phyloP scores from a whole-genome alignment of 2,797 vertebrate species.

The Aldrovandia affinis region DNA sequence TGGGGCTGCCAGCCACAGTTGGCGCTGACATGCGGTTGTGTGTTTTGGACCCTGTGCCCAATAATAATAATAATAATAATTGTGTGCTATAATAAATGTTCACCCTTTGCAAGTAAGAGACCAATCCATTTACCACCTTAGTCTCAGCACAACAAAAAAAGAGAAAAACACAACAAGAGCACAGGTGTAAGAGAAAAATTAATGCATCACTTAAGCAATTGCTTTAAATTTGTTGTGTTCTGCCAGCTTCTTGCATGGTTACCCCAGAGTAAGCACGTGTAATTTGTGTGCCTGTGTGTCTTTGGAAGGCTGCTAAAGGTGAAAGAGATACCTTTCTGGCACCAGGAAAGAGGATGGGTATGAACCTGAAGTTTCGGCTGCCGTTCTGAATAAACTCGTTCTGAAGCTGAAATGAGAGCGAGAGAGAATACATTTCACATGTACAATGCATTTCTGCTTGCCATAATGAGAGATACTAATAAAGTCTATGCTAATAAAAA shows the following conservation, averaged over 20 bases:
- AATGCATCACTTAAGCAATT: not conserved
- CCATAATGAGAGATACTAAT: not conserved
- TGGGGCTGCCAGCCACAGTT: no score
- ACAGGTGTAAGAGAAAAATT: not conserved
- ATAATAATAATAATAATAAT: no score
- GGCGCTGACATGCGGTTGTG: no score
- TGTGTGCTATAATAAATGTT: no score
- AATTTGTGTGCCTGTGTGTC: not conserved
- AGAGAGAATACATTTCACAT: not conserved
- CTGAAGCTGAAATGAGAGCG: slow-evolving; percentile 68
- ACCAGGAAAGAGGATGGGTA: slow-evolving; percentile 80
- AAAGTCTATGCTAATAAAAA: no score
- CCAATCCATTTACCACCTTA: no score
- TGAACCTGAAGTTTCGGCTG: slow-evolving; percentile 82
- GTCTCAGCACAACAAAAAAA: no score
- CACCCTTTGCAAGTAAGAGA: no score
- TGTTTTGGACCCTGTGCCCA: no score
- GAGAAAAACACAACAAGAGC: not conserved
- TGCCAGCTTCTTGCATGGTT: not conserved
- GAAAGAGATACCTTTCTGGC: slow-evolving; percentile 69
- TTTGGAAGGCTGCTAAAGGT: not conserved
- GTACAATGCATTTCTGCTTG: no score
- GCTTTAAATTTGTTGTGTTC: no score
- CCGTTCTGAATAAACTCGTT: slow-evolving; percentile 84
- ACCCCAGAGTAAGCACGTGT: not conserved